These are phyloP conservation scores for Drosophila ananassae DNA, from an alignment of 1,140 invertebrate species.

Conservation along the genomic window DNA sequence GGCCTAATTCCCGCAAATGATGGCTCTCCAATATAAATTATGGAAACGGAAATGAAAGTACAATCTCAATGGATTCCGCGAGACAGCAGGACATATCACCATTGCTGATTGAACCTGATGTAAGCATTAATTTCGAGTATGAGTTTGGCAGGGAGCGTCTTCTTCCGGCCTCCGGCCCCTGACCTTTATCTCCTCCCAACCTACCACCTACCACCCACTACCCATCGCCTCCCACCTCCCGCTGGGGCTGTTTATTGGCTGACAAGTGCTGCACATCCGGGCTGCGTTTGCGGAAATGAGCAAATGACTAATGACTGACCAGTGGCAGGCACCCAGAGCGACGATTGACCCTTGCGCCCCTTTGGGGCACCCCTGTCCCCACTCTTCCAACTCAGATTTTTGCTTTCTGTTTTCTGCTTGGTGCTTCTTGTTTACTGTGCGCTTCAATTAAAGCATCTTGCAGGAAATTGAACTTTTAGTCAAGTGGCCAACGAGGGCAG, in stretches of 20 bases:
- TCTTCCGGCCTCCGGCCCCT: background rate
- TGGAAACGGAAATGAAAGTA: background rate
- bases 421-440: constrained; percentile 62
- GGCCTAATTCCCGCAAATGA: constrained; percentile 1
- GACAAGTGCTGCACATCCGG: constrained; percentile 80
- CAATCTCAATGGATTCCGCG: constrained; percentile 1
- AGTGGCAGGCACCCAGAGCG: constrained; percentile 48
- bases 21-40: background rate
- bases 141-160: constrained; percentile 16
- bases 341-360: constrained; percentile 12
- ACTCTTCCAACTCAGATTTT: background rate
- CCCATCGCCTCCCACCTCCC: background rate
- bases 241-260: constrained; percentile 74
- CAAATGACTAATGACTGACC: constrained; percentile 81
- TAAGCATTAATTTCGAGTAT: constrained; percentile 50
- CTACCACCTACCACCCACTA: background rate
- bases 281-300: constrained; percentile 77
- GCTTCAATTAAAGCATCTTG: constrained; percentile 78
- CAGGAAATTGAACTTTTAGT: constrained; percentile 81
- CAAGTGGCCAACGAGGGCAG: constrained; percentile 22
- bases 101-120: constrained; percentile 33
- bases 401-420: constrained; percentile 12
- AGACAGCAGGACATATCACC: constrained; percentile 20
- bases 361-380: background rate
- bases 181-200: background rate